A percentile compares a stretch with the other conserved stretches of the same genome.
Conservation (phyloP, 2,113 vertebrate genomes). For the Machaerirhynchus nigripectus region DNA sequence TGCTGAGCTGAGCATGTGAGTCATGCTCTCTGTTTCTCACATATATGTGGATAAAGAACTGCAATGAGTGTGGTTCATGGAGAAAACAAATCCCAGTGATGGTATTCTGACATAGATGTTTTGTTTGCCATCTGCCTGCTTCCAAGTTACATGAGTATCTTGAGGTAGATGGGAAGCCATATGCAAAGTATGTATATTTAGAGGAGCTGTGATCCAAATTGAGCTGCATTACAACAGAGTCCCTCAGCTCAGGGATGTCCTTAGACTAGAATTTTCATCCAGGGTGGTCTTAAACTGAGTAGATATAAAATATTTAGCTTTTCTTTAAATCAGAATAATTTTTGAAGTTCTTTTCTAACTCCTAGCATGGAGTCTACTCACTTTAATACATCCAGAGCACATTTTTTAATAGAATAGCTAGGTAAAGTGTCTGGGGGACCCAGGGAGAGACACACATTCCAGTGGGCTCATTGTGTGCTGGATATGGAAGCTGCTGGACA, state of each 20-base stretch:
- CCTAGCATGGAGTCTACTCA: rapidly evolving
- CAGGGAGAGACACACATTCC: background rate
- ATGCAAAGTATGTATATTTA: background rate
- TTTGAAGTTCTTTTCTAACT: background rate
- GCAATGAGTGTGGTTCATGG: background rate
- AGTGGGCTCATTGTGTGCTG: background rate
- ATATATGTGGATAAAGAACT: background rate
- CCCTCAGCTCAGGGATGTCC: background rate
- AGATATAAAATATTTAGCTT: background rate
- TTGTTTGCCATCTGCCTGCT: background rate
- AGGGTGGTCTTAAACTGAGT: background rate
- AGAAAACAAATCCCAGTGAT: background rate
- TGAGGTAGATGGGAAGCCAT: background rate
- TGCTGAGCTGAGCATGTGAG: background rate
- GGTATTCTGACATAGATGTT: background rate
- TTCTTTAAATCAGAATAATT: background rate
- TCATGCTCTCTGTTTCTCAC: background rate
- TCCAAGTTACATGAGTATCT: background rate
- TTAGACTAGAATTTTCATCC: background rate
- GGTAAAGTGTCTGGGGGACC: background rate
- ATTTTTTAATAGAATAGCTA: background rate
- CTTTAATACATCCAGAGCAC: background rate
- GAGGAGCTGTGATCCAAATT: background rate
- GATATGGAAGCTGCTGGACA: background rate
- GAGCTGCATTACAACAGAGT: background rate